Evolutionary conservation across 2,113 vertebrate species (phyloP).

Genomic region (Leucosticte australis): DNA sequence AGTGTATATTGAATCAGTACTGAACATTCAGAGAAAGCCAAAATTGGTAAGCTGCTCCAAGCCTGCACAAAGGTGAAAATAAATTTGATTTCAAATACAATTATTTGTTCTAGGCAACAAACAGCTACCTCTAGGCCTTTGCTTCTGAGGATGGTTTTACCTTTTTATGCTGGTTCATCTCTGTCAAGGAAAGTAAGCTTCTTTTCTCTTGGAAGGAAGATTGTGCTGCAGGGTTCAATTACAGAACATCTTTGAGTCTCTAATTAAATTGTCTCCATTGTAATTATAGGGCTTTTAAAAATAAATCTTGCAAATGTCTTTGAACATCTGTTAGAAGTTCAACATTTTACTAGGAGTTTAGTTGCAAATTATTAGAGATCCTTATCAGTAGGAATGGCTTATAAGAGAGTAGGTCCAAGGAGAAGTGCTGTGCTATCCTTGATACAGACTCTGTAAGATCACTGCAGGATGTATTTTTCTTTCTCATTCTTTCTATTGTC

Average conservation of each 20-base stretch:
- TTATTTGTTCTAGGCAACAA: constrained; percentile 3
- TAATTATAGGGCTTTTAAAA: constrained; percentile 19
- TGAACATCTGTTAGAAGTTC: neutral
- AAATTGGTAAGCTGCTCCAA: neutral
- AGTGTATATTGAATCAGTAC: neutral
- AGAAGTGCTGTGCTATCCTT: neutral
- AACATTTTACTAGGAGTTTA: neutral
- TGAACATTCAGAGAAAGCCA: neutral
- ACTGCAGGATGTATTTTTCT: neutral
- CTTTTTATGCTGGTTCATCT: neutral
- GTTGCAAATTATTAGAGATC: neutral
- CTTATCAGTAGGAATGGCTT: neutral
- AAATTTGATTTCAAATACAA: neutral
- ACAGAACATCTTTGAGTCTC: neutral
- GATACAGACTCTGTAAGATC: neutral
- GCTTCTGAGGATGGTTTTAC: neutral
- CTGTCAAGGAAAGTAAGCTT: neutral
- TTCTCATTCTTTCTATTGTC: neutral
- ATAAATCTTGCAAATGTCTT: constrained; percentile 7
- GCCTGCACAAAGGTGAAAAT: neutral
- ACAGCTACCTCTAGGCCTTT: neutral
- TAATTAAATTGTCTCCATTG: constrained; percentile 35
- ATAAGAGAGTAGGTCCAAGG: neutral
- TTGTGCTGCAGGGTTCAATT: constrained; percentile 21
- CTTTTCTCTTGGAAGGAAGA: neutral